These are phyloP conservation scores for Monodelphis domestica DNA, from an alignment of 2,797 vertebrate genomes.

Conservation along the genomic window DNA sequence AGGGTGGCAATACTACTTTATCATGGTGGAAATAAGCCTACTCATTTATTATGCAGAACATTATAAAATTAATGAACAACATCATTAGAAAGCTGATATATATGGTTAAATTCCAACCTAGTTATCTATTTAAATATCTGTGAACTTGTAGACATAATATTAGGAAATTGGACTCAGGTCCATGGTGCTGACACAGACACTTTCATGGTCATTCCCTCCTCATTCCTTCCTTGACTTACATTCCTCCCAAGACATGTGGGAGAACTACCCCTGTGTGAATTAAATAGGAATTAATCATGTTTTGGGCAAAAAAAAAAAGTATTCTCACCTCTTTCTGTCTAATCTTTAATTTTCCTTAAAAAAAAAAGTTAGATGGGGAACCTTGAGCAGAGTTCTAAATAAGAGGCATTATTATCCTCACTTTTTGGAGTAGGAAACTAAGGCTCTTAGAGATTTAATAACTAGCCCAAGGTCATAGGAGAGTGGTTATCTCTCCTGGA, in stretches of 20 bases:
- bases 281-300: too few species aligned
- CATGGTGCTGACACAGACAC: background rate
- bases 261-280: background rate
- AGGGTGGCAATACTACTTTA: background rate
- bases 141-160: background rate
- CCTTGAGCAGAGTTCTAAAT: background rate
- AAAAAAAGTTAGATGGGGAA: too few species aligned
- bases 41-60: background rate
- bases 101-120: background rate
- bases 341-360: too few species aligned
- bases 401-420: too few species aligned
- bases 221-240: background rate
- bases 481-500: background rate
- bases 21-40: background rate
- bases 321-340: too few species aligned
- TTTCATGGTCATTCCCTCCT: background rate
- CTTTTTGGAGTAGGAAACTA: too few species aligned
- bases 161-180: slow-evolving; percentile 18
- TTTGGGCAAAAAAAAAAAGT: too few species aligned
- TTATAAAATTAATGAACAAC: slow-evolving; percentile 6
- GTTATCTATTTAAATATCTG: background rate
- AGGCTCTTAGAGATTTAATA: too few species aligned
- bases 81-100: background rate
- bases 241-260: background rate
- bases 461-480: too few species aligned